A percentile compares a stretch with the other conserved stretches of the same genome.
Evolutionary conservation across 2,797 vertebrate species (phyloP).

Genomic region (Eupleurogrammus muticus): DNA sequence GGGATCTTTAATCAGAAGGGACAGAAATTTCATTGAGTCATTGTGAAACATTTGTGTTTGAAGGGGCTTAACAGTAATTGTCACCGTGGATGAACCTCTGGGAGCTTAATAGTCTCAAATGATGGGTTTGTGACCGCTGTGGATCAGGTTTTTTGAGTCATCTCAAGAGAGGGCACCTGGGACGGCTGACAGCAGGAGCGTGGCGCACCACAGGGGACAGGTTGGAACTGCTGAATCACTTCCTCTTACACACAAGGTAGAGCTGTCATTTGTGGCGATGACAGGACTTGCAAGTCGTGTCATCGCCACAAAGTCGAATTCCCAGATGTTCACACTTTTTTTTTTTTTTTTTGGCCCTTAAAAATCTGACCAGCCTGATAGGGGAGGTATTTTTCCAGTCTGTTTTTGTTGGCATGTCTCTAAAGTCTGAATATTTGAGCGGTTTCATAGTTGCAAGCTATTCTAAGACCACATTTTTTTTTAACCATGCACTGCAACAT

Average conservation of each 20-base stretch:
- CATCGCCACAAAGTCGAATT: slow-evolving; percentile 8
- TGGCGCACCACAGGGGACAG: slow-evolving; percentile 59
- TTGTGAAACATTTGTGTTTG: slow-evolving; percentile 36
- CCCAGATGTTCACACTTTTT: slow-evolving; percentile 16
- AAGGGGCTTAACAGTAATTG: slow-evolving; percentile 58
- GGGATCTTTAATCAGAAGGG: slow-evolving; percentile 19
- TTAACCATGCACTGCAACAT: slow-evolving; percentile 3
- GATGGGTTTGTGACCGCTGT: slow-evolving; percentile 49
- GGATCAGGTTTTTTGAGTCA: slow-evolving; percentile 58
- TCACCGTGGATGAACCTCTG: slow-evolving; percentile 48
- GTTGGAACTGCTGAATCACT: slow-evolving; percentile 77
- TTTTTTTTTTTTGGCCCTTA: slow-evolving; percentile 1
- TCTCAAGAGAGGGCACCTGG: slow-evolving; percentile 56
- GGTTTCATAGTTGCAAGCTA: background rate
- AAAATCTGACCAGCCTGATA: background rate
- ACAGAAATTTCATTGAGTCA: slow-evolving; percentile 46
- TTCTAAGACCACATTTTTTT: background rate
- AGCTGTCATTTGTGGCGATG: slow-evolving; percentile 60
- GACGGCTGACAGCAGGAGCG: slow-evolving; percentile 60
- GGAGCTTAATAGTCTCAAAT: slow-evolving; percentile 55
- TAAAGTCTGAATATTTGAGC: background rate
- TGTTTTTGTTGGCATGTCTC: background rate
- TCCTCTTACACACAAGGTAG: slow-evolving; percentile 57
- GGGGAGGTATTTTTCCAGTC: background rate
- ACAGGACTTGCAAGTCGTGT: slow-evolving; percentile 34